phyloP scores from a whole-genome alignment of 1,140 invertebrate species.

The Leptestheria dahalacensis region DNA sequence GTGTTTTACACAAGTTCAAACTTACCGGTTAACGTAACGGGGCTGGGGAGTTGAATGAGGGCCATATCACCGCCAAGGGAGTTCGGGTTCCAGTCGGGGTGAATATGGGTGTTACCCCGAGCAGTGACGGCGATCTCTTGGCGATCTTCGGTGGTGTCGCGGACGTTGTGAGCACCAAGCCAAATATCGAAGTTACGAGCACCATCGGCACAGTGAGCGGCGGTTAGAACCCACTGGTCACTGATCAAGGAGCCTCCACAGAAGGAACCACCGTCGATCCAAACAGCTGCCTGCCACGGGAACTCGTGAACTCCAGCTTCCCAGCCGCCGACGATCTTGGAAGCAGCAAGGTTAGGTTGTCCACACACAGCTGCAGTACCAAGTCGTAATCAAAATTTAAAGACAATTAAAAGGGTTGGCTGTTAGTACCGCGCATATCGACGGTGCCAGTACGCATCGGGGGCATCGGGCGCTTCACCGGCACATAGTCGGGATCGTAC shows the following conservation, averaged over 20 bases:
- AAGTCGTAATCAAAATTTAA: no score
- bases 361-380: slow-evolving; percentile 10
- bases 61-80: slow-evolving; percentile 37
- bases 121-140: slow-evolving; percentile 15
- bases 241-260: slow-evolving; percentile 41
- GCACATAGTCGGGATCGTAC: no score
- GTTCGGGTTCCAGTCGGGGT: slow-evolving; percentile 31
- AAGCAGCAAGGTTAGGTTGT: slow-evolving; percentile 3
- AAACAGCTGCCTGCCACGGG: slow-evolving; percentile 28
- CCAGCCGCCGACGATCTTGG: slow-evolving; percentile 22
- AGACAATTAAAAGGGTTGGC: no score
- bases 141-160: background rate
- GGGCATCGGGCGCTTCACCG: no score
- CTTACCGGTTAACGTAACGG: slow-evolving; percentile 27
- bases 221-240: slow-evolving; percentile 36
- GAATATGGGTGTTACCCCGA: slow-evolving; percentile 27
- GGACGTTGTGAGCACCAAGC: slow-evolving; percentile 5
- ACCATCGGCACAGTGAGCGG: slow-evolving; percentile 32
- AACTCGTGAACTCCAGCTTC: slow-evolving; percentile 24
- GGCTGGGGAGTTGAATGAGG: slow-evolving; percentile 32
- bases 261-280: slow-evolving; percentile 16
- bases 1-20: background rate
- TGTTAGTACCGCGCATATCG: no score
- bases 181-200: background rate
- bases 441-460: no score